Evolutionary conservation across 2,113 vertebrate genomes (phyloP).

Genomic region (Lagenorhynchus albirostris): DNA sequence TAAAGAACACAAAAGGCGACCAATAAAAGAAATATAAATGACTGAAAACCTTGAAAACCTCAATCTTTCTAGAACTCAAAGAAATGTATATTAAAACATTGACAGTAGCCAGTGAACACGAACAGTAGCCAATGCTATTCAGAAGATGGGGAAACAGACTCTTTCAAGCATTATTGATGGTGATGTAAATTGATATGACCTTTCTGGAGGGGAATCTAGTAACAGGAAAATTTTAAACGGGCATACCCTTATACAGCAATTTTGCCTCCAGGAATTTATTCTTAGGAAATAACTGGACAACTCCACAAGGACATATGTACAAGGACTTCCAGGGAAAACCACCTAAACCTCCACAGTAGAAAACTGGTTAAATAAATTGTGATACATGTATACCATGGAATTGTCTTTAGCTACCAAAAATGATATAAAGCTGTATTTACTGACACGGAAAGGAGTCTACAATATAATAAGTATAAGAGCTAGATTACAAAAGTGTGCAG

Average conservation of each 20-base stretch:
- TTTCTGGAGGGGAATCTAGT: slow-evolving; percentile 15
- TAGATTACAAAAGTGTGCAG: not conserved
- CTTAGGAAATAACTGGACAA: slow-evolving; percentile 10
- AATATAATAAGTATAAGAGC: not conserved
- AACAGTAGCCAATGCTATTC: not conserved
- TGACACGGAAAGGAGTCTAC: not conserved
- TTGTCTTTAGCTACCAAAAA: not conserved
- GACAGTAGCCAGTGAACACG: not conserved
- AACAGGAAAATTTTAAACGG: not conserved
- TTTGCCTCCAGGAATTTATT: not conserved
- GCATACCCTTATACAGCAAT: not conserved
- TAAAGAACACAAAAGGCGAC: not conserved
- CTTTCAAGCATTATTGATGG: not conserved
- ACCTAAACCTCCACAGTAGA: not conserved
- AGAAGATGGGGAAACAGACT: not conserved
- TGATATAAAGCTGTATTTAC: not conserved
- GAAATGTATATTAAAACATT: not conserved
- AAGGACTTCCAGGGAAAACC: not conserved
- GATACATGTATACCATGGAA: not conserved
- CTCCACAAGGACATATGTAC: not conserved
- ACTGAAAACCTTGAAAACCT: not conserved
- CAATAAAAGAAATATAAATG: not conserved
- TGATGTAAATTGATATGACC: not conserved
- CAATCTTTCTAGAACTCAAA: not conserved
- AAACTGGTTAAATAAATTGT: not conserved